Percentiles rank a stretch among this genome's conserved stretches.
Evolutionary conservation across 2,113 vertebrate genomes (phyloP).

Genomic region (Proteles cristata): DNA sequence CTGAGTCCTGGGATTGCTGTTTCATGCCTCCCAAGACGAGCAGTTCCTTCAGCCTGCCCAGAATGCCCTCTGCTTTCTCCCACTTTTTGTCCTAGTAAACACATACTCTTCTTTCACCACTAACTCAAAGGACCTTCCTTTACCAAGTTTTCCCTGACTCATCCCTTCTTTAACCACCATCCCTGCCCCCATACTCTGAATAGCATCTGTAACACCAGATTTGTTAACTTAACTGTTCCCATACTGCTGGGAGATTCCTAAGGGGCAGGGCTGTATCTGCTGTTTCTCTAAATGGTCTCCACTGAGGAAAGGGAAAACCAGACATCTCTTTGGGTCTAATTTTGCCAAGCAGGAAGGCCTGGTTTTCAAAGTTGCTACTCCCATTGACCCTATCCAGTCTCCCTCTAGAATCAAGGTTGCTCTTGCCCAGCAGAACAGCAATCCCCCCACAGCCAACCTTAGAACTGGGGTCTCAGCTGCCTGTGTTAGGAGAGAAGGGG

Average conservation of each 20-base stretch:
- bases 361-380: not conserved
- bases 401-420: slow-evolving; percentile 2
- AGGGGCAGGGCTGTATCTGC: not conserved
- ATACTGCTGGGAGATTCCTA: not conserved
- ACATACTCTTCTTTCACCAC: not conserved
- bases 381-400: not conserved
- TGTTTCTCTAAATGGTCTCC: not conserved
- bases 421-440: not conserved
- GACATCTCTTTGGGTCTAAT: not conserved
- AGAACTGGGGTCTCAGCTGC: not conserved
- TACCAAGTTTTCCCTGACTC: slow-evolving; percentile 8
- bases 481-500: not conserved
- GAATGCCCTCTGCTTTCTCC: not conserved
- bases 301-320: not conserved
- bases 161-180: not conserved
- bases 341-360: not conserved
- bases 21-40: not conserved
- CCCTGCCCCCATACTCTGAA: not conserved
- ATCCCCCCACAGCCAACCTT: not conserved
- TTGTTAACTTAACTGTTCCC: slow-evolving; percentile 7
- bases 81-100: not conserved
- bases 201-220: not conserved
- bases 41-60: slow-evolving; percentile 25
- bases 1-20: not conserved
- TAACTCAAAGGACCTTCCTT: slow-evolving; percentile 32